These are phyloP conservation scores for Epinephelus moara DNA, from an alignment of 2,113 vertebrate species.

Conservation along the genomic window DNA sequence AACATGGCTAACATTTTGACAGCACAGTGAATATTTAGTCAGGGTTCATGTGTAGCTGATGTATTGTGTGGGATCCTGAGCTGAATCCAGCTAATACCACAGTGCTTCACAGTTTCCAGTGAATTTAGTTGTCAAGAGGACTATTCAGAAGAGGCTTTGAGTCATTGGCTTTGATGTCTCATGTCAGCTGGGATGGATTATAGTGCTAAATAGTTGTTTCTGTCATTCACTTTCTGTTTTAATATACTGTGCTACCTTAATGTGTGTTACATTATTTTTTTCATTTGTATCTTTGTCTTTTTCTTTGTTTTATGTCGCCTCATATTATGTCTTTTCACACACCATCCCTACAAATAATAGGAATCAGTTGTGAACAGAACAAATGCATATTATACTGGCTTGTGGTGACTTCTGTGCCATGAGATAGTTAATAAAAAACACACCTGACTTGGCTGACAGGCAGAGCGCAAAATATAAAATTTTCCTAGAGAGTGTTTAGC, in stretches of 20 bases:
- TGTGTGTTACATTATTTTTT: not conserved
- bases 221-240: not conserved
- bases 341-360: not conserved
- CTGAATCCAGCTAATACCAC: conserved; percentile 27
- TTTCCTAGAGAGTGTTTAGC: too few species aligned
- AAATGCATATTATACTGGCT: not conserved
- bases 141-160: conserved; percentile 15
- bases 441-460: not conserved
- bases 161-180: conserved; percentile 21
- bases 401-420: not conserved
- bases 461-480: not conserved
- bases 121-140: conserved; percentile 39
- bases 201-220: not conserved
- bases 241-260: not conserved
- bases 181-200: conserved; percentile 43
- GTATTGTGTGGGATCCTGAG: conserved; percentile 6
- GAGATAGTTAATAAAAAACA: not conserved
- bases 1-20: not conserved
- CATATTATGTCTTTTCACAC: not conserved
- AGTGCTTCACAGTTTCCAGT: conserved; percentile 26
- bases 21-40: not conserved
- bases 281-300: not conserved
- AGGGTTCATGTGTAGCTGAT: not conserved
- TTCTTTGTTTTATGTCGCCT: not conserved
- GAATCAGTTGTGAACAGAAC: not conserved